A percentile compares a stretch with the other conserved stretches of the same genome.
Conservation (phyloP, 37 sponge, comb jelly and placozoan genomes). For the Theonella swinhoei region DNA sequence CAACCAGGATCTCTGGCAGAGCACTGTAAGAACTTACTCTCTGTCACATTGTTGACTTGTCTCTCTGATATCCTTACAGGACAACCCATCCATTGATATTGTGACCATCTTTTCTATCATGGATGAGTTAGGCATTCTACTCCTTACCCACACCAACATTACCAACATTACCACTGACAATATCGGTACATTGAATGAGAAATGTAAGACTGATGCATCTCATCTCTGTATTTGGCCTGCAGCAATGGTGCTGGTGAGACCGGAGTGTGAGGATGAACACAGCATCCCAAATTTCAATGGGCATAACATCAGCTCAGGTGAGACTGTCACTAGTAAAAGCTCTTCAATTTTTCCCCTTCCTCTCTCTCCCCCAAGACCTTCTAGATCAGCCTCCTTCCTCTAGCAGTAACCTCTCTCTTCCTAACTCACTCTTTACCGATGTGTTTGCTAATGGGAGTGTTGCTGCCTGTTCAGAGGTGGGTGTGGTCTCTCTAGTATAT, state of each 20-base stretch:
- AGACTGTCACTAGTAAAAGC: no score
- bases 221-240: not conserved
- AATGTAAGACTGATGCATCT: not conserved
- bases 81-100: not conserved
- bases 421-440: slow-evolving; percentile 17
- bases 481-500: slow-evolving; percentile 33
- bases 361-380: slow-evolving; percentile 5
- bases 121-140: not conserved
- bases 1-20: slow-evolving; percentile 7
- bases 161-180: slow-evolving; percentile 23
- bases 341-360: no score
- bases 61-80: not conserved
- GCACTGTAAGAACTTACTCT: not conserved
- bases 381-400: not conserved
- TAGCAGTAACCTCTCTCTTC: slow-evolving; percentile 17
- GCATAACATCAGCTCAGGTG: not conserved
- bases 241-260: slow-evolving; percentile 30
- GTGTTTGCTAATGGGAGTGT: not conserved
- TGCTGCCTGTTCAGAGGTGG: slow-evolving; percentile 24
- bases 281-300: not conserved
- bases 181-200: not conserved
- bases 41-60: not conserved
- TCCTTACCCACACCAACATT: not conserved
- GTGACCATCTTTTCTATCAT: not conserved
- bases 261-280: not conserved